Evolutionary conservation across 2,888 invertebrate species (phyloP), one percentile per base, ranked within the genome.

Genomic region (Siphonodentalium dalli): DNA sequence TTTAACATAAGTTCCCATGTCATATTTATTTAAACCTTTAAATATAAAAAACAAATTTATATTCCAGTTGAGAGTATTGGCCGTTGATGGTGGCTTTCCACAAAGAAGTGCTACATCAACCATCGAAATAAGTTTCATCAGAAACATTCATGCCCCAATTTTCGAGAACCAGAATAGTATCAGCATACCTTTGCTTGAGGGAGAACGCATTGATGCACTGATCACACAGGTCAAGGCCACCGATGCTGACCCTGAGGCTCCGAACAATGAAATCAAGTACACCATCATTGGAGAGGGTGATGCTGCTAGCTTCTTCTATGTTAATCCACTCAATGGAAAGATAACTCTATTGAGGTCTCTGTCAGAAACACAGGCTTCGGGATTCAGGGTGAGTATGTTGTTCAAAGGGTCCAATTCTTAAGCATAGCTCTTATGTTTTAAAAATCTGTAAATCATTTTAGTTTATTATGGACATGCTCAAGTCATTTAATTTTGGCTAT

Each of bases 241-340:
- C 9, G 78, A 78, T 60, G 54, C 55, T 33, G 75, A 77, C 55
- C 29, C 24, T 4, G 64, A 71, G 66, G 51, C 65, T 9, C 73
- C 73, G 21, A 73, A 75, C 54, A 75, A 73, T 38, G 50, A 55
- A 8, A 54, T 77, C 18, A 42, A 56, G 15, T 75, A 70, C 44
- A 27, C 53, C 8, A 60, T 66, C 6, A 45, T 58, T 27, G 71
- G 69, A 3, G 65, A 65, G 18, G 61, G 56, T 8, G 62, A 67
- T 35, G 64, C 69, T 1, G 42, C 61, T 1, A 57, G 54, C 24
- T 74, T 68, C 54, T 75, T 77, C 67, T 74, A 61, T 54, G 61
- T 77, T 31, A 71, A 75, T 52, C 74, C 71, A 4, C 18, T 54
- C 1, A 44, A 58, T 42, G 75, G 75, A 20, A 42, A 53, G 8